These are phyloP conservation scores for Mesorhabditis sp. DNA, from an alignment of 2,888 invertebrate species.

Conservation along the genomic window DNA sequence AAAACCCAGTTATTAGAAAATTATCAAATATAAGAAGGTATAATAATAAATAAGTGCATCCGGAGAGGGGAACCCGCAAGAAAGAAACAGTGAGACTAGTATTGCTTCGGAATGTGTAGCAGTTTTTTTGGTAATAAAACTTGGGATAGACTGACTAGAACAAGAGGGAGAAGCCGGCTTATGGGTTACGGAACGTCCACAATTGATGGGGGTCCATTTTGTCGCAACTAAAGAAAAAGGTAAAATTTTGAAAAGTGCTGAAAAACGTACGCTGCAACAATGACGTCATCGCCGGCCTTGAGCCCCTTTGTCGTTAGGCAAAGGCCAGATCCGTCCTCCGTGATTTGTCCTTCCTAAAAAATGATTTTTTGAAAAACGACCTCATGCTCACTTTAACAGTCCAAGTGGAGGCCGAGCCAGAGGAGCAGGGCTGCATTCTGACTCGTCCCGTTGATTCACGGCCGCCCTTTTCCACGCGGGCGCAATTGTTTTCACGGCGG, in stretches of 20 bases:
- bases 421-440: slow-evolving; percentile 52
- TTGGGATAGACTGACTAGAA: no score
- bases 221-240: slow-evolving; percentile 22
- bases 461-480: slow-evolving; percentile 25
- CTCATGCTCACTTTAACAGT: slow-evolving; percentile 58
- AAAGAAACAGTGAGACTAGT: no score
- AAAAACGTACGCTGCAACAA: slow-evolving; percentile 41
- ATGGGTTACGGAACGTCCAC: slow-evolving; percentile 26
- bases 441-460: slow-evolving; percentile 14
- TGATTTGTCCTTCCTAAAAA: slow-evolving; percentile 48
- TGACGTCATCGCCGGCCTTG: slow-evolving; percentile 56
- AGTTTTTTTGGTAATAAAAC: no score
- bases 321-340: slow-evolving; percentile 56
- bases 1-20: no score
- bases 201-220: slow-evolving; percentile 24
- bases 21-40: no score
- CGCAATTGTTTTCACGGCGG: slow-evolving; percentile 54
- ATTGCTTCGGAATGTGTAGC: no score
- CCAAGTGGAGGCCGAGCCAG: slow-evolving; percentile 47
- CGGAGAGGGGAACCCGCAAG: no score
- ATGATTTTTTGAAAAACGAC: background rate
- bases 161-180: background rate
- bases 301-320: slow-evolving; percentile 59
- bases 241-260: slow-evolving; percentile 28
- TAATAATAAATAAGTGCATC: no score